Evolutionary conservation across 2,888 invertebrate genomes (phyloP), one percentile per base, ranked within the genome.

Genomic region (Monopis laevigella): DNA sequence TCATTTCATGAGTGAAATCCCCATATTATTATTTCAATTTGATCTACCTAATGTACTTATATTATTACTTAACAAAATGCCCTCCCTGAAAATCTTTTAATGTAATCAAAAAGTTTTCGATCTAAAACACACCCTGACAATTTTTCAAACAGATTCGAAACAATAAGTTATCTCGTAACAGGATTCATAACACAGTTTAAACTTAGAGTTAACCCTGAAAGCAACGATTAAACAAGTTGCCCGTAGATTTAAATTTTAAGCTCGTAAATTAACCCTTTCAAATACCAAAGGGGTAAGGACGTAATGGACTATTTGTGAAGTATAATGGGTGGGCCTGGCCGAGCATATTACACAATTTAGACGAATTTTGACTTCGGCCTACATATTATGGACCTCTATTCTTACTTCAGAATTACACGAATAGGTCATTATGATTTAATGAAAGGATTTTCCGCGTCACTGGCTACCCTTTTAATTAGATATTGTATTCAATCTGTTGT

Each of bases 251-350:
- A 80, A 75, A 75, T 80, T 77, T 77, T 73, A 69, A 74, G 75
- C 73, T 74, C 73, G 63, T 78, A 80, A 78, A 77, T 75, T 80
- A 75, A 77, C 75, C 78, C 77, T 77, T 74, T 71, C 73, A 72
- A 77, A 77, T 74, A 72, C 78, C 73, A 64, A 74, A 75, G 74
- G 75, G 77, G 74, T 73, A 71, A 74, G 71, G 72, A 67, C 69
- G 66, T 74, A 80, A 80, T 74, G 75, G 78, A 71, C 78, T 80
- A 78, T 80, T 78, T 80, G 77, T 69, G 73, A 71, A 66, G 65
- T 69, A 69, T 70, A 80, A 78, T 75, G 74, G 75, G 62, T 63
- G 65, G 66, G 63, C 59, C 65, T 66, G 69, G 65, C 68, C 65
- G 65, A 65, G 64, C 62, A 65, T 72, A 70, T 67, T 71, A 73